Evolutionary conservation across 2,888 invertebrate species (phyloP).

Genomic region (Lasioglossum lativentre): DNA sequence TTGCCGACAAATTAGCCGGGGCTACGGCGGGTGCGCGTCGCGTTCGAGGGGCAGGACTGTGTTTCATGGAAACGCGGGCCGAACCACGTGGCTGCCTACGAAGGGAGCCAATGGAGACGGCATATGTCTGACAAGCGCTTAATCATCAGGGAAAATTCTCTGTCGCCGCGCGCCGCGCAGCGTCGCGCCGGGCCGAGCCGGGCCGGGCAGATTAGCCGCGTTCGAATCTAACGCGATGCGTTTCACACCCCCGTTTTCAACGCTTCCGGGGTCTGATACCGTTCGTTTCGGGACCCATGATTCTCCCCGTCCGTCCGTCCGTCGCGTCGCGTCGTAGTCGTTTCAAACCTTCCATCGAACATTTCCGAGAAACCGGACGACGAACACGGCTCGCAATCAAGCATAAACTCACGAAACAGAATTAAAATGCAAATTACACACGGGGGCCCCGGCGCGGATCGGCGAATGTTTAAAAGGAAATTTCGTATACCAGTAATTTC

Average conservation of each 20-base stretch:
- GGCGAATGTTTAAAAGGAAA: conserved; percentile 25
- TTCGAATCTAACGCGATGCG: conserved; percentile 64
- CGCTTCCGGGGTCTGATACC: neutral
- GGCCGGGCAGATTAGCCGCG: conserved; percentile 68
- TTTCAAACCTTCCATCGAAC: neutral
- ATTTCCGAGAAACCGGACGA: conserved; percentile 10
- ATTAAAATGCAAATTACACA: conserved; percentile 47
- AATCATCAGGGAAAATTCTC: conserved; percentile 78
- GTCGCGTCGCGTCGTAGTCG: neutral
- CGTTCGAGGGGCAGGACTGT: conserved; percentile 52
- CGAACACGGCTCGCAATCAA: conserved; percentile 24
- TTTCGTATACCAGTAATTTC: conserved; percentile 42
- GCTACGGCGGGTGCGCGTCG: conserved; percentile 42
- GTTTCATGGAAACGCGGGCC: conserved; percentile 71
- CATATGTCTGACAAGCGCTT: conserved; percentile 76
- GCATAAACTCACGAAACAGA: conserved; percentile 23
- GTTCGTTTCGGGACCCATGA: neutral
- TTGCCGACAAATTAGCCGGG: conserved; percentile 74
- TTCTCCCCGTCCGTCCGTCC: neutral
- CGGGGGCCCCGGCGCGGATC: neutral
- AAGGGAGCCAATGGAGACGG: conserved; percentile 77
- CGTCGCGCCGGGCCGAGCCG: too few species aligned
- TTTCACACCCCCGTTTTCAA: conserved; percentile 33
- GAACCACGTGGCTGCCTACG: conserved; percentile 59
- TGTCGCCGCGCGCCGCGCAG: conserved; percentile 54